A percentile compares a stretch with the other conserved stretches of the same genome.
phyloP scores from a whole-genome alignment of 2,797 vertebrate genomes.

The Spatula versicolor region DNA sequence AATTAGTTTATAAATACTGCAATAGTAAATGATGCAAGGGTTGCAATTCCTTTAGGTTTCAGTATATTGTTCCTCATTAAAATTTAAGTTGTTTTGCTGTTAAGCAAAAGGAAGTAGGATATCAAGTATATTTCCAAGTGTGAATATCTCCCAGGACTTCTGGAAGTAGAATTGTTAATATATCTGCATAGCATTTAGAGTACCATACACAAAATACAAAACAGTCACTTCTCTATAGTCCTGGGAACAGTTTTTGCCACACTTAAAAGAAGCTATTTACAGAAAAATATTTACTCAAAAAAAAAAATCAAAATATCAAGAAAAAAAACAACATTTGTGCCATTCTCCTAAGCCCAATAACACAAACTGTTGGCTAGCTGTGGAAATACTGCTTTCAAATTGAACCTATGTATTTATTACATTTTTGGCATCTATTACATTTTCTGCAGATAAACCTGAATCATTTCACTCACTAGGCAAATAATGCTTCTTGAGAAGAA shows the following conservation, averaged over 20 bases:
- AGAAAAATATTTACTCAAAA: background rate
- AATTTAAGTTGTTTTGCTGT: background rate
- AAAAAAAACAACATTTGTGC: background rate
- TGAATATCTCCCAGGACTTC: background rate
- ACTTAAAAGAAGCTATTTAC: background rate
- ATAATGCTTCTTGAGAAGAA: background rate
- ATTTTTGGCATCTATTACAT: background rate
- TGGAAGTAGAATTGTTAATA: background rate
- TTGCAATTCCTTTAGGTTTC: background rate
- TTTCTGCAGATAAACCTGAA: background rate
- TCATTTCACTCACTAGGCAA: background rate
- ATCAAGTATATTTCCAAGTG: background rate
- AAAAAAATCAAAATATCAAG: background rate
- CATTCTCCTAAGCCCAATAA: background rate
- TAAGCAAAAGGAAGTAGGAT: background rate
- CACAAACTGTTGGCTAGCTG: background rate
- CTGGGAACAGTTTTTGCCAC: background rate
- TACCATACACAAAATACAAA: background rate
- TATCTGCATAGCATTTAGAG: background rate
- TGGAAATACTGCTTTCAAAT: background rate
- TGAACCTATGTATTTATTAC: background rate
- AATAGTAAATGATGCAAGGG: background rate
- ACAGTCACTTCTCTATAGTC: background rate
- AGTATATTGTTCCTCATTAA: background rate
- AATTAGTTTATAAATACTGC: slow-evolving; percentile 24